Evolutionary conservation across 2,888 invertebrate species (phyloP).

Genomic region (Hirudinaria manillensis): DNA sequence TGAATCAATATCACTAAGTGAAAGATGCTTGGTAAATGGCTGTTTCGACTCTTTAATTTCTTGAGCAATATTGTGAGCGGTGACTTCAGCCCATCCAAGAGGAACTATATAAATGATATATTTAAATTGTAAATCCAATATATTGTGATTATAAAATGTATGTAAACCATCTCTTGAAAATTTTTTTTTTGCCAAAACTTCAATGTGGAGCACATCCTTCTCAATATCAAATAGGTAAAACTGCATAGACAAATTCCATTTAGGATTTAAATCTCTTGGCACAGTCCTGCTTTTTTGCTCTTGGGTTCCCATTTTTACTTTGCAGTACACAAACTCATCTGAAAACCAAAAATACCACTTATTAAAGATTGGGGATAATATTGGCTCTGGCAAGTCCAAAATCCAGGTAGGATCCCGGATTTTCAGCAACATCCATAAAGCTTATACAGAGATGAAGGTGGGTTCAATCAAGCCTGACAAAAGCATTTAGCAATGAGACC

Average conservation of each 20-base stretch:
- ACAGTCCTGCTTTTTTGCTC: slow-evolving; percentile 64
- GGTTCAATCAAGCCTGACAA: too few species aligned
- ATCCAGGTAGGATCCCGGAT: too few species aligned
- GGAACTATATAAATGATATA: slow-evolving; percentile 60
- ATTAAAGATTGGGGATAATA: too few species aligned
- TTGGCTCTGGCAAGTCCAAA: too few species aligned
- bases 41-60: slow-evolving; percentile 60
- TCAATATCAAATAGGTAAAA: slow-evolving; percentile 66
- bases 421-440: too few species aligned
- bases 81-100: slow-evolving; percentile 66
- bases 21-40: slow-evolving; percentile 64
- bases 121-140: too few species aligned
- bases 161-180: slow-evolving; percentile 67
- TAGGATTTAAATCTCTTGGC: slow-evolving; percentile 61
- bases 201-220: slow-evolving; percentile 66
- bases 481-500: too few species aligned
- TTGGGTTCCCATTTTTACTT: slow-evolving; percentile 68
- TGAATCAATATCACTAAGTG: slow-evolving; percentile 65
- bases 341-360: too few species aligned
- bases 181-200: slow-evolving; percentile 67
- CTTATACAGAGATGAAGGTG: too few species aligned
- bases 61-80: slow-evolving; percentile 62
- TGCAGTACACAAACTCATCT: slow-evolving; percentile 61
- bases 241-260: slow-evolving; percentile 73
- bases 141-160: background rate